phyloP scores from a whole-genome alignment of 2,888 invertebrate genomes.

The Odontocolon sp. region DNA sequence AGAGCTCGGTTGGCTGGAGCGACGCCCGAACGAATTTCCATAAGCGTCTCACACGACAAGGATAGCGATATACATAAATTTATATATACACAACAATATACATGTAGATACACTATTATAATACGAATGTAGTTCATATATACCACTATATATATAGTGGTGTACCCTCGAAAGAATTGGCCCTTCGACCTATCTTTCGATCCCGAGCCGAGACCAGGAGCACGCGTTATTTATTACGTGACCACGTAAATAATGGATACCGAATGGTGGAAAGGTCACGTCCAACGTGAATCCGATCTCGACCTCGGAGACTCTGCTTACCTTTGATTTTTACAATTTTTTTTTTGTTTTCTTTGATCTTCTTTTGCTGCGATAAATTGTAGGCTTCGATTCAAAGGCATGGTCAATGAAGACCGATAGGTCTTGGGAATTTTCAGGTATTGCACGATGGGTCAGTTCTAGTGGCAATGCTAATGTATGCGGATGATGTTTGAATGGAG shows the following conservation, averaged over 20 bases:
- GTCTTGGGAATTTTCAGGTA: slow-evolving; percentile 34
- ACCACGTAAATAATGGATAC: slow-evolving; percentile 73
- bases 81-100: no score
- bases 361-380: slow-evolving; percentile 36
- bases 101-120: no score
- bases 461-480: slow-evolving; percentile 30
- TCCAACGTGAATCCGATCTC: slow-evolving; percentile 61
- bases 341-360: slow-evolving; percentile 4
- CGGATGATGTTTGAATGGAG: slow-evolving; percentile 44
- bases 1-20: slow-evolving; percentile 58
- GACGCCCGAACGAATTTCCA: slow-evolving; percentile 77
- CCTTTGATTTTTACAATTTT: slow-evolving; percentile 14
- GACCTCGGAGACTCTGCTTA: slow-evolving; percentile 45
- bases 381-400: slow-evolving; percentile 27
- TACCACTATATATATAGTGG: slow-evolving; percentile 26
- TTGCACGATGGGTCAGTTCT: slow-evolving; percentile 36
- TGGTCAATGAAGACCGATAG: slow-evolving; percentile 8
- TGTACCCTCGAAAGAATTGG: background rate
- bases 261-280: slow-evolving; percentile 44
- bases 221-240: slow-evolving; percentile 67
- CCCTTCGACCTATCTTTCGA: slow-evolving; percentile 63
- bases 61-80: no score
- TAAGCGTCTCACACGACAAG: slow-evolving; percentile 68
- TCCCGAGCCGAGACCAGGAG: slow-evolving; percentile 69
- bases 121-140: no score